phyloP scores from a whole-genome alignment of 2,797 vertebrate species.

The Cynopterus sphinx region DNA sequence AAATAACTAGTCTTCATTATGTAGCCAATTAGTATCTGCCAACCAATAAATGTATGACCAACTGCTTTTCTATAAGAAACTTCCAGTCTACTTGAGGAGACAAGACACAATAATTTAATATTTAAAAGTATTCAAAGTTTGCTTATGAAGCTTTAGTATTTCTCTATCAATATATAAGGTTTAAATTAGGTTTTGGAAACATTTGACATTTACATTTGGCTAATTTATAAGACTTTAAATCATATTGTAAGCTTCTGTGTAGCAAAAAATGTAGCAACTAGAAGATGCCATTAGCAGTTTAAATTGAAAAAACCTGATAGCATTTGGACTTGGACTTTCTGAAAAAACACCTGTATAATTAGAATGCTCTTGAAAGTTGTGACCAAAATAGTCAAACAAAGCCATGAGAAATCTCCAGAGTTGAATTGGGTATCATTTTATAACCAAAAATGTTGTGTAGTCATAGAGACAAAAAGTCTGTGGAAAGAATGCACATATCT shows the following conservation, averaged over 20 bases:
- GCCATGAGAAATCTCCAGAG: not conserved
- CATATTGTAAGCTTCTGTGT: not conserved
- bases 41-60: not conserved
- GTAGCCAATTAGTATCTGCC: not conserved
- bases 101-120: not conserved
- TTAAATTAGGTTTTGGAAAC: not conserved
- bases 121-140: slow-evolving; percentile 24
- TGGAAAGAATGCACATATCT: not conserved
- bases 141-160: not conserved
- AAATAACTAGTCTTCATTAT: not conserved
- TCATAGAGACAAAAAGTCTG: not conserved
- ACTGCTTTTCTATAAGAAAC: not conserved
- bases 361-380: not conserved
- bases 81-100: not conserved
- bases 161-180: not conserved
- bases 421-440: not conserved
- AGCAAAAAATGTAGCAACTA: not conserved
- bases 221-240: not conserved
- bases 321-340: not conserved
- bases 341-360: not conserved
- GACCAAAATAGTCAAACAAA: not conserved
- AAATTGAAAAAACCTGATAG: not conserved
- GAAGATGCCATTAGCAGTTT: not conserved
- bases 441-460: not conserved
- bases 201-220: not conserved